phyloP scores from a whole-genome alignment of 2,797 vertebrate species.

The Sus cebifrons region DNA sequence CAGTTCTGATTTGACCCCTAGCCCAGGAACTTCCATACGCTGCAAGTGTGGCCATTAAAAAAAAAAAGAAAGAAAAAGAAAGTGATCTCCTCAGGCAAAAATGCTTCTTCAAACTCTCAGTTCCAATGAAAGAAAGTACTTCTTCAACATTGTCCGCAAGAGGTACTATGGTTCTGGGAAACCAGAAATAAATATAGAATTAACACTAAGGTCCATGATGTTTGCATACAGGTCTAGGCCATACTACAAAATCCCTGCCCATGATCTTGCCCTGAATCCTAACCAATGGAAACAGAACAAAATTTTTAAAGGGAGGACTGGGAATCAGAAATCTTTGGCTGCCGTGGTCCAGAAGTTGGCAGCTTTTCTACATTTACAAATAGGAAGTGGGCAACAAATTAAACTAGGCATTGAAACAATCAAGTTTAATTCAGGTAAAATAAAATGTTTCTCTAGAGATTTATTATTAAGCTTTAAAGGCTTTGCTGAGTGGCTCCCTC shows the following conservation, averaged over 20 bases:
- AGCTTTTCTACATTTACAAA: background rate
- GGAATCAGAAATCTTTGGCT: background rate
- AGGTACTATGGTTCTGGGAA: background rate
- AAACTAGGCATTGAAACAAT: slow-evolving; percentile 1
- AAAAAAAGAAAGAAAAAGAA: too few relatives aligned
- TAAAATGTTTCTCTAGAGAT: slow-evolving; percentile 18
- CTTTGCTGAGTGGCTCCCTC: background rate
- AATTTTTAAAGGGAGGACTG: background rate
- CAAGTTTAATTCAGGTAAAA: background rate
- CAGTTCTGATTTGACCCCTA: too few relatives aligned
- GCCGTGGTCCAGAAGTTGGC: background rate
- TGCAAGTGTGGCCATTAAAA: too few relatives aligned
- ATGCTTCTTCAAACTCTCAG: slow-evolving; percentile 18
- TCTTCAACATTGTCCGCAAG: background rate
- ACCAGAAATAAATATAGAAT: slow-evolving; percentile 34
- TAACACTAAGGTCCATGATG: background rate
- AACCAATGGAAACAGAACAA: background rate
- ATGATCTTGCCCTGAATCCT: background rate
- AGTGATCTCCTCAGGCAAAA: background rate
- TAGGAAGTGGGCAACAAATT: background rate
- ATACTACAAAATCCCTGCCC: background rate
- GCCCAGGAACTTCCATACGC: too few relatives aligned
- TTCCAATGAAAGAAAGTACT: background rate
- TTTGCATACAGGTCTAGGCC: background rate
- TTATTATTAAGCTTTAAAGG: background rate